Evolutionary conservation across 1,140 invertebrate species (phyloP), one percentile per base, ranked within the genome.

Genomic region (Ladona fulva): DNA sequence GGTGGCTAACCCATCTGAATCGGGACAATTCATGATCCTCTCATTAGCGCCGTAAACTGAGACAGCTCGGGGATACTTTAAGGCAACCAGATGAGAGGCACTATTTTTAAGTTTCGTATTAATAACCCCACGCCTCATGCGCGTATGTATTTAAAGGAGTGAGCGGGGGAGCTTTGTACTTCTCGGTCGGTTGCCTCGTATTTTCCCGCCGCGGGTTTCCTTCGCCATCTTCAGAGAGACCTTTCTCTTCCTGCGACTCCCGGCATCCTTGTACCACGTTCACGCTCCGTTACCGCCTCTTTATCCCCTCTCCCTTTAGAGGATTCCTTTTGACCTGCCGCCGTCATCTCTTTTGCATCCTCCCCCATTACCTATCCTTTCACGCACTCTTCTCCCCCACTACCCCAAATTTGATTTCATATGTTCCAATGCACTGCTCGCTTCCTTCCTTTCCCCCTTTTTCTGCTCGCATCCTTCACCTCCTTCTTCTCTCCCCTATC

Each of bases 331-430:
- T 66, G 52, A 66, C n/a, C n/a, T 22, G 52, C 52, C 52, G 52
- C 3, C 52, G 16, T 66, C 52, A 66, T 22, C 44, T 52, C 44
- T 52, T 52, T 52, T 19, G 19, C 44, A 66, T 66, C 52, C n/a
- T 16, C n/a, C 52, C 52, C n/a, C 52, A 16, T 16, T 66, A 66
- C 52, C 52, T 22, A 16, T 66, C 52, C 52, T 66, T 22, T 22
- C 52, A 66, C 52, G 52, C 52, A 66, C 52, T 22, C 44, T 52
- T 19, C 10, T 52, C 52, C 52, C 52, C 52, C n/a, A 19, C 52
- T 66, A 66, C 52, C 52, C 52, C 52, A 66, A 66, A 66, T 66
- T 66, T 66, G 52, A 66, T 66, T 66, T 66, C 52, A 66, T 66
- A 66, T 66, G 52, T 66, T 66, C 52, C 52, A 66, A 66, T 66